Evolutionary conservation across 2,113 vertebrate genomes (phyloP), one percentile per base, ranked within the genome.

Genomic region (Sceloporus undulatus): DNA sequence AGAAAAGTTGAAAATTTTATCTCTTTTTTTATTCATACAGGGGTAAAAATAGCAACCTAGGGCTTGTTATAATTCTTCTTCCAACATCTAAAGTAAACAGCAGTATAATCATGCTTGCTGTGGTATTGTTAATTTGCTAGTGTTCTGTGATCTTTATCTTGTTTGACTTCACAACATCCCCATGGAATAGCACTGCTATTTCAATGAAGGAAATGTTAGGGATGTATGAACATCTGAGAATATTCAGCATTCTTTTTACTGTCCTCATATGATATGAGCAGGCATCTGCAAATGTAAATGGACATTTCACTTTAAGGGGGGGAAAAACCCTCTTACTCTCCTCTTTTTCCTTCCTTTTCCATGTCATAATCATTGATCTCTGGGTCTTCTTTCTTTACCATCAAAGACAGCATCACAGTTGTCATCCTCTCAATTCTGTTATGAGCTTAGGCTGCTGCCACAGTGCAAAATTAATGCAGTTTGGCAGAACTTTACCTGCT

Each of bases 1-100:
- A 88, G 2, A 92, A 92, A 91, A 18, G 59, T 14, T 52, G 79
- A 14, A 34, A 86, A 18, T 91, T 40, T 92, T 90, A 78, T 79
- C 68, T 8, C 70, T 48, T 5, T 42, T 76, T 91, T 59, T 88
- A 90, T 89, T 92, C 92, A 54, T 79, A 21, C 18, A 54, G n/a
- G 79, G 59, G 91, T 18, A 89, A 88, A 92, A 91, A 7, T 27
- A 93, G 29, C 25, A 52, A 7, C 42, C 8, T 62, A 79, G 87
- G 34, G 40, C 65, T 73, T 84, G 77, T 85, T 23, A n/a, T 85
- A 83, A n/a, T 18, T 80, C 89, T 89, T 91, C 87, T 75, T 70
- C 27, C 85, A 90, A 87, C 79, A 52, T 82, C 74, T 23, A 91
- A 4, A 86, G 71, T 86, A 89, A 90, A 88, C 0, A 1, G 0